Evolutionary conservation across 92 coral and sea anemone species (phyloP).

Genomic region (Zoanthus sociatus): DNA sequence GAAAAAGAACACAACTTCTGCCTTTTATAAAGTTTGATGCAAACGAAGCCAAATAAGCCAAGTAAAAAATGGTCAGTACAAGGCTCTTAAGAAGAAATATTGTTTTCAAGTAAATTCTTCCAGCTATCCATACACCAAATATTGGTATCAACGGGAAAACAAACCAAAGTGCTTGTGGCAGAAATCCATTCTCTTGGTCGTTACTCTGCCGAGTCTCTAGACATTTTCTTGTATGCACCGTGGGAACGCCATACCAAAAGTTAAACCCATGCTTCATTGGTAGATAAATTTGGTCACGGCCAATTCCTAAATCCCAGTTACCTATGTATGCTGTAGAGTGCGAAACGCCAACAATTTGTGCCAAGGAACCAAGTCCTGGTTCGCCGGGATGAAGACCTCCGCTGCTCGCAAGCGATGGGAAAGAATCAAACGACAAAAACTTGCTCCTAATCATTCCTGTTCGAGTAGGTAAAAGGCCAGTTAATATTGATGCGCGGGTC

Average conservation of each 20-base stretch:
- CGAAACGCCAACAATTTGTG: slow-evolving; percentile 71
- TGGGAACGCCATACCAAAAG: slow-evolving; percentile 87
- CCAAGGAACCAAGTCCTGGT: slow-evolving; percentile 56
- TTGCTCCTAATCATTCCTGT: slow-evolving; percentile 93
- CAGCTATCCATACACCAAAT: slow-evolving; percentile 49
- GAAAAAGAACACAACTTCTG: slow-evolving; percentile 87
- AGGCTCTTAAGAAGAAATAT: slow-evolving; percentile 25
- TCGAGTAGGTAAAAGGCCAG: slow-evolving; percentile 91
- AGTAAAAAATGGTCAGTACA: slow-evolving; percentile 19
- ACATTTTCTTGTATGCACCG: slow-evolving; percentile 80
- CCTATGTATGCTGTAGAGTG: slow-evolving; percentile 86
- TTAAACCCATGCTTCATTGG: slow-evolving; percentile 92
- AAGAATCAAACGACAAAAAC: slow-evolving; percentile 77
- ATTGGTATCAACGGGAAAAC: slow-evolving; percentile 20
- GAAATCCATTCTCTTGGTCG: slow-evolving; percentile 6
- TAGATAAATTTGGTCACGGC: slow-evolving; percentile 72
- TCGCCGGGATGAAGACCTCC: slow-evolving; percentile 86
- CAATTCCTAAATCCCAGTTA: slow-evolving; percentile 91
- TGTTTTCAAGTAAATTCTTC: background rate
- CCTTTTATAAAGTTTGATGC: slow-evolving; percentile 66
- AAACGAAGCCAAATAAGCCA: slow-evolving; percentile 12
- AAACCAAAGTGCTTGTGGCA: slow-evolving; percentile 29
- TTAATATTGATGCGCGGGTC: slow-evolving; percentile 85
- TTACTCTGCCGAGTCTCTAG: slow-evolving; percentile 20
- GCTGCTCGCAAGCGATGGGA: slow-evolving; percentile 89